Conservation (phyloP, 2,797 vertebrate genomes). For the Sebastolobus alascanus region DNA sequence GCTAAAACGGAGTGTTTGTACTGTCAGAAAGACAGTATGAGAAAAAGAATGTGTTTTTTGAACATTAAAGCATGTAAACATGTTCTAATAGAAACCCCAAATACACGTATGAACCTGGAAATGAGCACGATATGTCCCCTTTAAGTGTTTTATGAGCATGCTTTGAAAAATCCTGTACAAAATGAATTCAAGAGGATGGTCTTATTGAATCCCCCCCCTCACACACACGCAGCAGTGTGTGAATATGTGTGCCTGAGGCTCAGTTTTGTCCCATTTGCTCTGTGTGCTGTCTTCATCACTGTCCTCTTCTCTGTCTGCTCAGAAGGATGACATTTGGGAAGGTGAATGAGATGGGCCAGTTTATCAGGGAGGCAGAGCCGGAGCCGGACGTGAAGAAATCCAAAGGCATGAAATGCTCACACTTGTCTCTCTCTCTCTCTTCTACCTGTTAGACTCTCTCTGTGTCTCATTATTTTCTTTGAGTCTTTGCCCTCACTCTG, state of each 20-base stretch:
- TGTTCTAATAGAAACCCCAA: too few relatives aligned
- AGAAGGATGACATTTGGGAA: conserved; percentile 99
- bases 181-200: not conserved
- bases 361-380: conserved; percentile 98
- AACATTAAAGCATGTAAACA: too few relatives aligned
- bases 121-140: too few relatives aligned
- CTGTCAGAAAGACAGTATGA: too few relatives aligned
- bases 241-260: not conserved
- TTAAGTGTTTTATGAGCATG: conserved; percentile 20
- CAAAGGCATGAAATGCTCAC: conserved; percentile 86
- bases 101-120: too few relatives aligned
- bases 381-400: conserved; percentile 99
- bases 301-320: conserved; percentile 55
- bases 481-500: conserved; percentile 13
- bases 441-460: not conserved
- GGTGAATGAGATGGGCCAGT: conserved; percentile 97
- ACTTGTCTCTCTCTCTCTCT: not conserved
- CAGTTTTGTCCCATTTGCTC: conserved; percentile 22
- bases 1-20: too few relatives aligned
- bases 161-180: conserved; percentile 1
- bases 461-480: conserved; percentile 27
- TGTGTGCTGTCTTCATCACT: conserved; percentile 18
- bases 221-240: not conserved
- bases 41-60: too few relatives aligned
- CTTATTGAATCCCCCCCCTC: not conserved